Evolutionary conservation across 53 echinoderm and acorn worm species (phyloP).

Genomic region (Paelopatides confundens): DNA sequence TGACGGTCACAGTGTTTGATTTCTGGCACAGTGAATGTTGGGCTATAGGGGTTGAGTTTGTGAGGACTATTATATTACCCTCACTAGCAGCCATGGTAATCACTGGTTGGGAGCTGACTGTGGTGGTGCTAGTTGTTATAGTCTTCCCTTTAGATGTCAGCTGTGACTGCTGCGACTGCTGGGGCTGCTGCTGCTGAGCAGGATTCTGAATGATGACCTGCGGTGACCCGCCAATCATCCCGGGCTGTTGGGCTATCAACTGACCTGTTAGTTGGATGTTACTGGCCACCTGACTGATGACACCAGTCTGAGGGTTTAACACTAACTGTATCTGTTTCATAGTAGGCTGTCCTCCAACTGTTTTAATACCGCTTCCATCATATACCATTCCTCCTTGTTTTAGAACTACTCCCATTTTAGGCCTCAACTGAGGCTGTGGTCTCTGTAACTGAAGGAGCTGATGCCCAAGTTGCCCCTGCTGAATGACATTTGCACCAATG

Average conservation of each 20-base stretch:
- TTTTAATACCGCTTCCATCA: background rate
- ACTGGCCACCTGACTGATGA: slow-evolving; percentile 20
- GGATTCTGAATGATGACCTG: slow-evolving; percentile 46
- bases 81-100: slow-evolving; percentile 92
- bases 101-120: slow-evolving; percentile 62
- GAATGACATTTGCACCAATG: slow-evolving; percentile 5
- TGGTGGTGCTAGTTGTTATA: background rate
- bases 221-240: background rate
- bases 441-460: slow-evolving; percentile 9
- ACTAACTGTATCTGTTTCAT: slow-evolving; percentile 42
- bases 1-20: background rate
- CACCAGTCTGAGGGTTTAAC: slow-evolving; percentile 37
- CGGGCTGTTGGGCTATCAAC: slow-evolving; percentile 29
- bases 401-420: slow-evolving; percentile 4
- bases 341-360: background rate
- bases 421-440: slow-evolving; percentile 17
- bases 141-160: slow-evolving; percentile 3
- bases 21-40: background rate
- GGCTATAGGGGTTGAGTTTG: slow-evolving; percentile 37
- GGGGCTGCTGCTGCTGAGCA: background rate
- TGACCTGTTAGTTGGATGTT: slow-evolving; percentile 42
- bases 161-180: background rate
- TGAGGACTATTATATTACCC: slow-evolving; percentile 93
- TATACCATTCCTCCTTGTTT: slow-evolving; percentile 17
- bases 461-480: background rate